These are phyloP conservation scores for Danio albolineatus DNA, from an alignment of 2,797 vertebrate species.

Conservation along the genomic window DNA sequence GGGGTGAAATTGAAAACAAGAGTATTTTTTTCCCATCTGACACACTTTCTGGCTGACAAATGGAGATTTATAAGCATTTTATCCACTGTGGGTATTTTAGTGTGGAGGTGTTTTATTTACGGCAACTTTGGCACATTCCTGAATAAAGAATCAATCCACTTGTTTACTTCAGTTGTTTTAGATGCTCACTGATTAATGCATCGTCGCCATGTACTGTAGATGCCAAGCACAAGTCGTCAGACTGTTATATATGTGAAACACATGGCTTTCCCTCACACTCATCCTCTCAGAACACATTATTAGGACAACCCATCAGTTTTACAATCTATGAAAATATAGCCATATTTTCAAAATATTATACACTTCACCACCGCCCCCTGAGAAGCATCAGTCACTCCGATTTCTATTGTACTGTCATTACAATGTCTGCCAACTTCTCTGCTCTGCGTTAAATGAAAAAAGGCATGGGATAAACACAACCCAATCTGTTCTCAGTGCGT, in stretches of 20 bases:
- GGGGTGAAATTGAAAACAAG: slow-evolving; percentile 26
- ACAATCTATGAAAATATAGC: slow-evolving; percentile 54
- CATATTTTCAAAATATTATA: slow-evolving; percentile 29
- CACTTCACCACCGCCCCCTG: slow-evolving; percentile 17
- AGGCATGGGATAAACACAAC: slow-evolving; percentile 15
- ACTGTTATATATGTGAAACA: slow-evolving; percentile 14
- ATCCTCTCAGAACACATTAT: slow-evolving; percentile 3
- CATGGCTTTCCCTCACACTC: background rate
- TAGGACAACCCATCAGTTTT: slow-evolving; percentile 18
- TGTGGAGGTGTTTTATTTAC: slow-evolving; percentile 37
- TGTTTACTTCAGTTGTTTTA: slow-evolving; percentile 5
- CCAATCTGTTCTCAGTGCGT: slow-evolving; percentile 15
- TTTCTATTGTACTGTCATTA: background rate
- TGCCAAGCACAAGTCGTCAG: slow-evolving; percentile 7
- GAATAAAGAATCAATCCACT: slow-evolving; percentile 40
- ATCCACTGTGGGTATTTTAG: background rate
- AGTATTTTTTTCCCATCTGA: slow-evolving; percentile 20
- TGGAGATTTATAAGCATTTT: slow-evolving; percentile 20
- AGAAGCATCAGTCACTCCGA: slow-evolving; percentile 20
- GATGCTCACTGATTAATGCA: slow-evolving; percentile 5
- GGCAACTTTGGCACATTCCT: slow-evolving; percentile 44
- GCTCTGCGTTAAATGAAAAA: slow-evolving; percentile 4
- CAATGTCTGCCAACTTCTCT: slow-evolving; percentile 27
- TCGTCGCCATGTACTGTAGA: background rate
- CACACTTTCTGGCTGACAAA: slow-evolving; percentile 23